phyloP scores from a whole-genome alignment of 2,797 vertebrate species.

The Lithobates sylvaticus region DNA sequence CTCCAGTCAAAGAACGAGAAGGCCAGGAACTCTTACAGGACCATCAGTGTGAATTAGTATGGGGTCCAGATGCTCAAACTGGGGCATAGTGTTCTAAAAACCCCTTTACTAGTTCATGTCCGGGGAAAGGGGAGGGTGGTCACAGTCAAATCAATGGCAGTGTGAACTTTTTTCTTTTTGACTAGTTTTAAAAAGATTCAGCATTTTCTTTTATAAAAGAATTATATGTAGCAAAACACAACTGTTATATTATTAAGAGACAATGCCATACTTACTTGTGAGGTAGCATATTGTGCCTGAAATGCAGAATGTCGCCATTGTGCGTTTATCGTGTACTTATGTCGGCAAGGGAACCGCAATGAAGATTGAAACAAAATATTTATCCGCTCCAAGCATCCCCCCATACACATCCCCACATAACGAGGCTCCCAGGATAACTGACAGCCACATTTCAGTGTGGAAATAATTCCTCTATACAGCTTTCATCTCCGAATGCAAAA shows the following conservation, averaged over 20 bases:
- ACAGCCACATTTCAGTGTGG: conserved; percentile 6
- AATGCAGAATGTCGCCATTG: not conserved
- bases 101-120: not conserved
- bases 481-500: conserved; percentile 51
- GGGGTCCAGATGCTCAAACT: too few species aligned
- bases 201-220: not conserved
- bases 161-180: too few species aligned
- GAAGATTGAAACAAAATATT: not conserved
- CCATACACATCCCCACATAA: not conserved
- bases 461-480: conserved; percentile 48
- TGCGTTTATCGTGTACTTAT: not conserved
- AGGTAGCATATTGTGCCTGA: not conserved
- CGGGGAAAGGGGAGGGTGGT: too few species aligned
- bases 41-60: too few species aligned
- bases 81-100: not conserved
- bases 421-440: conserved; percentile 12
- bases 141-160: too few species aligned
- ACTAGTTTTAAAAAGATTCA: not conserved
- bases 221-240: not conserved
- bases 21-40: too few species aligned
- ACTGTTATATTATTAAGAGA: not conserved
- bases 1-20: too few species aligned
- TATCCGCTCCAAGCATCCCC: not conserved
- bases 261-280: not conserved
- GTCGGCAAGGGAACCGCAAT: not conserved